A percentile compares a stretch with the other conserved stretches of the same genome.
These are phyloP conservation scores for Eupithecia vulgata DNA, from an alignment of 2,888 invertebrate species.

Conservation along the genomic window DNA sequence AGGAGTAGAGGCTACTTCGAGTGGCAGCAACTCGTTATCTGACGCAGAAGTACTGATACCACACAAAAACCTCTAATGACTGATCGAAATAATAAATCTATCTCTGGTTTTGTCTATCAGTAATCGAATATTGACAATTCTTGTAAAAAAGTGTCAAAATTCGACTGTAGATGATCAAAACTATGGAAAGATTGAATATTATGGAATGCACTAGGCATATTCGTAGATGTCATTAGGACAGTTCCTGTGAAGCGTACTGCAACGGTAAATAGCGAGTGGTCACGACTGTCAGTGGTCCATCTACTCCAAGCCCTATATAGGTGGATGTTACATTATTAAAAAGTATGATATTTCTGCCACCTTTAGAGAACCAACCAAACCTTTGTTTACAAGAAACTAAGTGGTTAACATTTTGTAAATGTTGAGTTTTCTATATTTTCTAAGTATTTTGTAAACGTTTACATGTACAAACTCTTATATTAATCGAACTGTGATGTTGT, in stretches of 20 bases:
- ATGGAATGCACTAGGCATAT: not conserved
- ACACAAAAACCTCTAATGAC: not conserved
- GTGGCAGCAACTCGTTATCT: not conserved
- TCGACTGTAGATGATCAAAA: not conserved
- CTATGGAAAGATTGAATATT: not conserved
- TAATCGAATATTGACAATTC: not conserved
- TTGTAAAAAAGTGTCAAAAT: not conserved
- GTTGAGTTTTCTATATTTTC: not conserved
- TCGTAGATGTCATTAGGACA: not conserved
- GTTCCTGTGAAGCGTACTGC: not conserved
- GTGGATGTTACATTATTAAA: not conserved
- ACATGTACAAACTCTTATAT: not conserved
- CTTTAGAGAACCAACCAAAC: not conserved
- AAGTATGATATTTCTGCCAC: not conserved
- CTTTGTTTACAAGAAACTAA: not conserved
- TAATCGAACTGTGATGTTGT: constrained; percentile 14
- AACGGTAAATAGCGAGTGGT: not conserved
- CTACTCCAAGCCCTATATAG: not conserved
- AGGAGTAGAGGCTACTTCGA: not conserved
- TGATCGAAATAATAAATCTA: not conserved
- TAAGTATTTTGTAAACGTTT: not conserved
- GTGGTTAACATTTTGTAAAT: not conserved
- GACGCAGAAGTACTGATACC: not conserved
- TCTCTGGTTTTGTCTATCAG: not conserved
- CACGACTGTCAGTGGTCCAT: not conserved